Conservation (phyloP, 2,888 invertebrate genomes). For the Nephrotoma appendiculata region DNA sequence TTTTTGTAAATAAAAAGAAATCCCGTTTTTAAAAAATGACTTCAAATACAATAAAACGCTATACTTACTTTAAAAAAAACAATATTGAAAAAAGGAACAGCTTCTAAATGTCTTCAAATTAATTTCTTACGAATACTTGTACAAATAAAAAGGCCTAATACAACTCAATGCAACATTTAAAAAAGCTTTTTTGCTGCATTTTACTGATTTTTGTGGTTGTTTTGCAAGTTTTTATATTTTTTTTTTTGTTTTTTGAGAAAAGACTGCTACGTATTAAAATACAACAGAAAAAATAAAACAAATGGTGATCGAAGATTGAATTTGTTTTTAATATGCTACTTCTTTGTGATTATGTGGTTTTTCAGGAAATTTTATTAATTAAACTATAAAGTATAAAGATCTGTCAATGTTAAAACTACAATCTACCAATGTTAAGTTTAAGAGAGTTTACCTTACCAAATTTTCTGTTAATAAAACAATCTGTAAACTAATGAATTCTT, state of each 20-base stretch:
- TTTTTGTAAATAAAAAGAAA: neutral
- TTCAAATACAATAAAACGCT: neutral
- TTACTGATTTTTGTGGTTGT: slow-evolving; percentile 1
- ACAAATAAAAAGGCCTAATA: neutral
- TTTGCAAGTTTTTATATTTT: neutral
- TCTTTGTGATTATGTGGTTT: neutral
- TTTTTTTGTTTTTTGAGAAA: neutral
- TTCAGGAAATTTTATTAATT: neutral
- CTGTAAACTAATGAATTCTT: neutral
- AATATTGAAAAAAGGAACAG: neutral
- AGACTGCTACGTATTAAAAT: neutral
- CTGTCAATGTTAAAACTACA: neutral
- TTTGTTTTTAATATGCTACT: neutral
- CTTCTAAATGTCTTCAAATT: neutral
- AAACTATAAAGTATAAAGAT: too few relatives aligned
- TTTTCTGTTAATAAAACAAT: neutral
- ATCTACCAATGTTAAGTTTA: neutral
- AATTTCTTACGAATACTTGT: neutral
- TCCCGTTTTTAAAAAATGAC: neutral
- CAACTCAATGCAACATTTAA: neutral
- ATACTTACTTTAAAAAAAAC: neutral
- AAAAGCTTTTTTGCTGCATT: slow-evolving; percentile 1
- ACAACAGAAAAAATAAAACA: neutral
- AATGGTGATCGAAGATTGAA: neutral
- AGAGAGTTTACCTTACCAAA: neutral